Conservation (phyloP, 2,888 invertebrate species). For the Xanthorhoe spadicearia region DNA sequence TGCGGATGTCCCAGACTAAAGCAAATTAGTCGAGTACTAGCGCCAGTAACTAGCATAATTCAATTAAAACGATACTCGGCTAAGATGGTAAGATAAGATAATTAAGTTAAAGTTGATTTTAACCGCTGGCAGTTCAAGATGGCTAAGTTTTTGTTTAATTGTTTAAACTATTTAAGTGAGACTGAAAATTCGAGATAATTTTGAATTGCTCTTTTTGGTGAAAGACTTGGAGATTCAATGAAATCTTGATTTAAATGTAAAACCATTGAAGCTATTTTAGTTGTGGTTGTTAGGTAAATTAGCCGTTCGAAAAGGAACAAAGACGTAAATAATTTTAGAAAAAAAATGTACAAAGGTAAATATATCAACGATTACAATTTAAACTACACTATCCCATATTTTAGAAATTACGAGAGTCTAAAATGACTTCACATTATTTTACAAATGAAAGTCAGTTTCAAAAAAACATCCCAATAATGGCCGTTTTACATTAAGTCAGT, state of each 20-base stretch:
- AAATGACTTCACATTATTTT: too few species aligned
- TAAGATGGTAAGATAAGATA: slow-evolving; percentile 38
- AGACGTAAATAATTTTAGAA: too few species aligned
- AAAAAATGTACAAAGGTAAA: too few species aligned
- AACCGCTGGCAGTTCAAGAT: slow-evolving; percentile 33
- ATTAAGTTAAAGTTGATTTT: slow-evolving; percentile 38
- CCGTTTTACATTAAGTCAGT: too few species aligned
- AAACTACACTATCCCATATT: too few species aligned
- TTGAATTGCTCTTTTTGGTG: slow-evolving; percentile 15
- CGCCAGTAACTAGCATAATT: slow-evolving; percentile 49
- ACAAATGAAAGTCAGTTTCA: too few species aligned
- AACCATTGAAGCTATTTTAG: background rate
- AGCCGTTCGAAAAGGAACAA: too few species aligned
- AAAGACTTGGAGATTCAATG: slow-evolving; percentile 2
- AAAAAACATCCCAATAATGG: background rate
- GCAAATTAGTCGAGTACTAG: slow-evolving; percentile 62
- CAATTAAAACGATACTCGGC: slow-evolving; percentile 51
- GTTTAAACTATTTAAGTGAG: slow-evolving; percentile 35
- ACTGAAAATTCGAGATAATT: slow-evolving; percentile 31
- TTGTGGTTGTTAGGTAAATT: background rate
- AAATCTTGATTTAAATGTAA: background rate
- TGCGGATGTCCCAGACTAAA: slow-evolving; percentile 36
- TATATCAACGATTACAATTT: too few species aligned
- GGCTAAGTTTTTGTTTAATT: slow-evolving; percentile 37
- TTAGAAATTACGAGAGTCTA: too few species aligned